A percentile compares a stretch with the other conserved stretches of the same genome.
phyloP scores from a whole-genome alignment of 92 coral and sea anemone genomes.

The Paragorgia papillata region DNA sequence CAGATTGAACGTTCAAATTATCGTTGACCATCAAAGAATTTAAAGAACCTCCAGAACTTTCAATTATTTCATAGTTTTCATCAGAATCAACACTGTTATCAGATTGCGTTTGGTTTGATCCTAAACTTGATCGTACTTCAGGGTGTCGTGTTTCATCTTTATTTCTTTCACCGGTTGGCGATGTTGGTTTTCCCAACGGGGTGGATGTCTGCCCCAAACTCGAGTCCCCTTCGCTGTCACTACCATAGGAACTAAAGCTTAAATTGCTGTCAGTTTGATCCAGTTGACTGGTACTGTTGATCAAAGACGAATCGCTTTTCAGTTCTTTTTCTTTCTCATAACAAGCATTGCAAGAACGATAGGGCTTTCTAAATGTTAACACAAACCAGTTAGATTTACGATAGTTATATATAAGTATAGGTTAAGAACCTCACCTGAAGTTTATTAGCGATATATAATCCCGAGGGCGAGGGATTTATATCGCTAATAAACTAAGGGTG shows the following conservation, averaged over 20 bases:
- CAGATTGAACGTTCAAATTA: constrained; percentile 4
- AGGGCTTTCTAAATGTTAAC: constrained; percentile 64
- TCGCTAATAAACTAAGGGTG: too few relatives aligned
- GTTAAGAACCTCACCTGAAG: too few relatives aligned
- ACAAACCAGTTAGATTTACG: too few relatives aligned
- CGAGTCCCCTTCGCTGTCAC: constrained; percentile 17
- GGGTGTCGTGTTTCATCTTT: background rate
- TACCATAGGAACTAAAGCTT: constrained; percentile 20
- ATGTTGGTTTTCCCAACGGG: background rate
- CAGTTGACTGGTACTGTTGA: constrained; percentile 3
- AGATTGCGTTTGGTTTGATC: background rate
- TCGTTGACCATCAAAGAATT: constrained; percentile 5
- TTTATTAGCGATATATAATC: too few relatives aligned
- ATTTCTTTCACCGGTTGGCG: background rate
- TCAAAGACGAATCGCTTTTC: constrained; percentile 34
- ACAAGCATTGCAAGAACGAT: constrained; percentile 79
- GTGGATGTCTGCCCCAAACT: background rate
- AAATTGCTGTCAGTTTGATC: constrained; percentile 11
- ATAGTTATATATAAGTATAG: too few relatives aligned
- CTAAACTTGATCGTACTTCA: background rate
- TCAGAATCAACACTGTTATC: constrained; percentile 13
- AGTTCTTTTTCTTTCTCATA: constrained; percentile 67
- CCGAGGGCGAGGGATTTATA: too few relatives aligned
- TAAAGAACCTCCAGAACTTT: constrained; percentile 15
- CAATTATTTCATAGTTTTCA: constrained; percentile 21